phyloP scores from a whole-genome alignment of 2,797 vertebrate genomes.

The Lepus oiostolus region DNA sequence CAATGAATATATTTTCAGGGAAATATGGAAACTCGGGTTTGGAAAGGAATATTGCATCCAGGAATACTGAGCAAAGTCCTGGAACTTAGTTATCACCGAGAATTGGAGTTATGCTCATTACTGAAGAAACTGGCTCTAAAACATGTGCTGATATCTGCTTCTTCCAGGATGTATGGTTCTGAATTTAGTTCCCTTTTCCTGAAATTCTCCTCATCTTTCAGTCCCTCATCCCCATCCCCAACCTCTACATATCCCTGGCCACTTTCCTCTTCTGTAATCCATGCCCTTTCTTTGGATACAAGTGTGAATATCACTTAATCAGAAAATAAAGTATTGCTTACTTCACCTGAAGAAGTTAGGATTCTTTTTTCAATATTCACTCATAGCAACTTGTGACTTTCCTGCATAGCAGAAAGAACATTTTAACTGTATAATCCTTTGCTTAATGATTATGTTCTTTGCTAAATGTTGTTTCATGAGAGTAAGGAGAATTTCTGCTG shows the following conservation, averaged over 20 bases:
- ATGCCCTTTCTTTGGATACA: not conserved
- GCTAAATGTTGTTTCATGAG: not conserved
- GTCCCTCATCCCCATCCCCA: not conserved
- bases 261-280: not conserved
- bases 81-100: not conserved
- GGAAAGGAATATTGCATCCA: not conserved
- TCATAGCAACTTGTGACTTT: not conserved
- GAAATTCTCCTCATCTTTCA: not conserved
- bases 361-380: not conserved
- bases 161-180: not conserved
- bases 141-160: not conserved
- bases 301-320: conserved; percentile 7
- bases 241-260: not conserved
- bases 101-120: not conserved
- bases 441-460: conserved; percentile 14
- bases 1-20: not conserved
- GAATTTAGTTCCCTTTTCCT: not conserved
- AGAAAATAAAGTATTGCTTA: not conserved
- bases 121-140: not conserved
- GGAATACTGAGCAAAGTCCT: not conserved
- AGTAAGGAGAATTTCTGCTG: conserved; percentile 6
- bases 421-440: conserved; percentile 6
- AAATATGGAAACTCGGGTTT: not conserved
- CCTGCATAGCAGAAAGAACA: not conserved
- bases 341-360: not conserved